Conservation (phyloP, 1,140 invertebrate species). For the Zaprionus nigranus region DNA sequence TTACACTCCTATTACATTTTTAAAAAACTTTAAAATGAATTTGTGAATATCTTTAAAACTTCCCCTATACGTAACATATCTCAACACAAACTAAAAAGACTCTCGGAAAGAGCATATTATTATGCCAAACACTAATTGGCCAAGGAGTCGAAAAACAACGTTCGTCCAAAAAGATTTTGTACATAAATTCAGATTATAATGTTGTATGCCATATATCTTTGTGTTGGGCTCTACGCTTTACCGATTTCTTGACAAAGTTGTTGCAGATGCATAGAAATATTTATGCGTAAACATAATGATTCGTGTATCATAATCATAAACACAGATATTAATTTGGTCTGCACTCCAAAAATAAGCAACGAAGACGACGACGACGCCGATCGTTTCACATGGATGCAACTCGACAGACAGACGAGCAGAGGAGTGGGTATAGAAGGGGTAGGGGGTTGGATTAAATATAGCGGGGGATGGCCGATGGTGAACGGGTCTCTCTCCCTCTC, state of each 20-base stretch:
- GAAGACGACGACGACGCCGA: constrained; percentile 62
- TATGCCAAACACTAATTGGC: constrained; percentile 21
- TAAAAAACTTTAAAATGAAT: no score
- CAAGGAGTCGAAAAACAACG: constrained; percentile 13
- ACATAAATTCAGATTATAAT: constrained; percentile 22
- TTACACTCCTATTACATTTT: no score
- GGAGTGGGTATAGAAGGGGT: background rate
- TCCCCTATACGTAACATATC: background rate
- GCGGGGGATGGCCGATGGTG: constrained; percentile 7
- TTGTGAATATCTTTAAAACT: background rate
- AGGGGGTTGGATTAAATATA: constrained; percentile 13
- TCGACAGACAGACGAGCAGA: constrained; percentile 26
- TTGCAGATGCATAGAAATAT: constrained; percentile 38
- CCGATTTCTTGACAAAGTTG: constrained; percentile 43
- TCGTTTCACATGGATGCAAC: constrained; percentile 73
- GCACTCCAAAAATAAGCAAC: constrained; percentile 74
- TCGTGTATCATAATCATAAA: constrained; percentile 80
- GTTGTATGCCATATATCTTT: constrained; percentile 3
- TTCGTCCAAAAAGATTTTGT: constrained; percentile 19
- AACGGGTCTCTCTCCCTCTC: background rate
- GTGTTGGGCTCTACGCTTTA: constrained; percentile 16
- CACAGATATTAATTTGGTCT: constrained; percentile 78
- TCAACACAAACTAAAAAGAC: background rate
- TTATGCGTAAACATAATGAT: constrained; percentile 54
- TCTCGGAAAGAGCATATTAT: background rate